Evolutionary conservation across 2,113 vertebrate genomes (phyloP), one percentile per base, ranked within the genome.

Genomic region (Petroica traversi): DNA sequence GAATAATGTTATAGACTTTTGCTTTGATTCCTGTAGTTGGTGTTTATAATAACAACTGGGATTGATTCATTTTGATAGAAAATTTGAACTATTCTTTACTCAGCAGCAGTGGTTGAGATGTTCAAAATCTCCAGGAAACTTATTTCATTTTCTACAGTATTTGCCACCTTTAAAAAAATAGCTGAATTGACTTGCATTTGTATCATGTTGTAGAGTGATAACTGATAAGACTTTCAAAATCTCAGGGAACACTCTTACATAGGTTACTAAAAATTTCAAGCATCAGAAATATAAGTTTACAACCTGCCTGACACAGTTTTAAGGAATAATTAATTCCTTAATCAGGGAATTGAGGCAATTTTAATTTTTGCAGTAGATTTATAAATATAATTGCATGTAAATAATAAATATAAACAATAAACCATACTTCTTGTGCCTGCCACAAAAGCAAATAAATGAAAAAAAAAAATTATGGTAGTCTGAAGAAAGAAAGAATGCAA

Each of bases 61-160:
- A 5, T 22, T 36, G 8, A 48, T 74, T 52, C 2, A 59, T 85
- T 69, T 55, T 77, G 22, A 9, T 31, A 66, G 45, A 71, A 74
- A 67, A 31, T 67, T 73, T 67, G 8, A 67, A 33, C 17, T 48
- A 59, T 67, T 86, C 13, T 86, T 91, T 68, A 58, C 9, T 25
- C 28, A 69, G 11, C 40, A 43, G 8, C 38, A 71, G 19, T 33
- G 19, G 4, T 9, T 36, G 11, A 88, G 61, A 81, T 0, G 0
- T 74, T 73, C 1, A 59, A 57, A 80, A 74, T 38, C 58, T 26
- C 4, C 15, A 66, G 24, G 66, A 90, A 78, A 52, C 0, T 11
- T 22, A 38, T 43, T 79, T 88, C 1, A 46, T 92, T 92, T 91
- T 62, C 64, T 71, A 48, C 5, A 40, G 29, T 85, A 22, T 85